A percentile compares a stretch with the other conserved stretches of the same genome.
Conservation (phyloP, 2,797 vertebrate genomes). For the Neomorphus geoffroyi region DNA sequence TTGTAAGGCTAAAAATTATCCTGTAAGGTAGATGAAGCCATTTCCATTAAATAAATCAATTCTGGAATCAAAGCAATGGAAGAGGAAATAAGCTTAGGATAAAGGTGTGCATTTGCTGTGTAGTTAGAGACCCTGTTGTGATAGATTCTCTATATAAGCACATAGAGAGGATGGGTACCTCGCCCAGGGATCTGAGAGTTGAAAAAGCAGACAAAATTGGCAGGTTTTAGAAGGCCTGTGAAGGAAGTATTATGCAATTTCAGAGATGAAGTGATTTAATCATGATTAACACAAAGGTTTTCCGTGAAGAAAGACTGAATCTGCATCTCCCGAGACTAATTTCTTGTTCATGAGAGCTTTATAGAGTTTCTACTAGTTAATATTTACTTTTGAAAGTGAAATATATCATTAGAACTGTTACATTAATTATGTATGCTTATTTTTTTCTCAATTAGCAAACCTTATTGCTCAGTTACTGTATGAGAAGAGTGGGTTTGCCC, state of each 20-base stretch:
- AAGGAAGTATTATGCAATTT: background rate
- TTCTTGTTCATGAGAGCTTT: background rate
- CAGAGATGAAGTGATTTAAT: background rate
- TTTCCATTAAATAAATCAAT: background rate
- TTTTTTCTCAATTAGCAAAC: background rate
- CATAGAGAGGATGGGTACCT: background rate
- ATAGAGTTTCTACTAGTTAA: background rate
- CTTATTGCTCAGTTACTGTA: background rate
- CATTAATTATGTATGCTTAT: background rate
- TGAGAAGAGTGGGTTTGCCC: background rate
- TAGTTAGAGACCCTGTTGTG: background rate
- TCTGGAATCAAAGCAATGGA: background rate
- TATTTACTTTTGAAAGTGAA: background rate
- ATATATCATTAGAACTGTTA: background rate
- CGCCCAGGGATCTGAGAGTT: background rate
- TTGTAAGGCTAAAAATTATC: background rate
- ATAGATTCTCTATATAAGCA: background rate
- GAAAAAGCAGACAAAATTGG: background rate
- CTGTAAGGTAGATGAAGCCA: background rate
- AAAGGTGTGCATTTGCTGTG: background rate
- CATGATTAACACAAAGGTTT: background rate
- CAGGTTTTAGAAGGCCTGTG: background rate
- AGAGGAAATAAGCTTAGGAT: background rate
- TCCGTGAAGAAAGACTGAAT: background rate
- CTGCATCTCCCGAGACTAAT: background rate